phyloP scores from a whole-genome alignment of 2,888 invertebrate species.

The Drosophila mimica region DNA sequence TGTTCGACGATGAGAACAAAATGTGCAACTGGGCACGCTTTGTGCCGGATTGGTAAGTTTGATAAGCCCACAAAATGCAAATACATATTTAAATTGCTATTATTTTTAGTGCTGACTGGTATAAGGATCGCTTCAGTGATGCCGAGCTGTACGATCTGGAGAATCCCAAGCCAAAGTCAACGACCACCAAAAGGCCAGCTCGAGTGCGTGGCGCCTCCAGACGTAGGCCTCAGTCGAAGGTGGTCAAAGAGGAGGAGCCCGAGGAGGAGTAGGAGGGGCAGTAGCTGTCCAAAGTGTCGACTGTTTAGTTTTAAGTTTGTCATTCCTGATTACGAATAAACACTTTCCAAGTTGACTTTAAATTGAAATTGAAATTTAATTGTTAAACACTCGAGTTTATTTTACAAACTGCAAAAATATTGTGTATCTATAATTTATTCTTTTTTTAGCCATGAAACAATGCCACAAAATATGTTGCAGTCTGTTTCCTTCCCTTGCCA shows the following conservation, averaged over 20 bases:
- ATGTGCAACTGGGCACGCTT: slow-evolving; percentile 94
- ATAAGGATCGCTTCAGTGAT: slow-evolving; percentile 93
- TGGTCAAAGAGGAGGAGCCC: slow-evolving; percentile 61
- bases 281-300: slow-evolving; percentile 41
- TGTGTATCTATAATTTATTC: background rate
- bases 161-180: slow-evolving; percentile 89
- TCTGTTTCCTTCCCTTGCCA: slow-evolving; percentile 23
- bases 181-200: slow-evolving; percentile 83
- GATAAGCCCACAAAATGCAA: rapidly evolving
- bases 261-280: slow-evolving; percentile 68
- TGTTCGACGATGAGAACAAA: slow-evolving; percentile 92
- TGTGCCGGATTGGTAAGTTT: slow-evolving; percentile 94
- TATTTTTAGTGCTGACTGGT: slow-evolving; percentile 92
- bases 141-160: slow-evolving; percentile 92
- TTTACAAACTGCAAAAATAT: background rate
- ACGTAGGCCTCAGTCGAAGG: slow-evolving; percentile 74
- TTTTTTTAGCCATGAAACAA: background rate
- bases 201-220: slow-evolving; percentile 86
- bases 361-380: too few species aligned
- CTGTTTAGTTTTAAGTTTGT: slow-evolving; percentile 58
- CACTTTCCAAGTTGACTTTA: background rate
- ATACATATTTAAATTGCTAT: background rate
- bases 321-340: slow-evolving; percentile 50
- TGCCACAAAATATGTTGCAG: slow-evolving; percentile 20
- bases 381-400: background rate